Conservation (phyloP, 2,113 vertebrate species). For the Origma solitaria region DNA sequence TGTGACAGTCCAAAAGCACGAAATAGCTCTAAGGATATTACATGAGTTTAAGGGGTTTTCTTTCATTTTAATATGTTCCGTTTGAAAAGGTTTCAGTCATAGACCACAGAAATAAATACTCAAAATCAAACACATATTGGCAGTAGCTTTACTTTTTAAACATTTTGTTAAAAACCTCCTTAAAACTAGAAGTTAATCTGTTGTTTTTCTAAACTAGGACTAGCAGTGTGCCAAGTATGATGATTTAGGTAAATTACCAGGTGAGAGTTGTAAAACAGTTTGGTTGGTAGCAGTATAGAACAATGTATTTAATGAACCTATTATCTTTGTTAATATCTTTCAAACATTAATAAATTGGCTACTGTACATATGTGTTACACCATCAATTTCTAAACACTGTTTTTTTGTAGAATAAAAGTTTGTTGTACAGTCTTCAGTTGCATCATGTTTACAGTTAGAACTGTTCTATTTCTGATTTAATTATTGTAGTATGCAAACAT, state of each 20-base stretch:
- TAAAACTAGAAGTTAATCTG: background rate
- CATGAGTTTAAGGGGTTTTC: background rate
- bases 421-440: constrained; percentile 8
- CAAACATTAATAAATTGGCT: constrained; percentile 39
- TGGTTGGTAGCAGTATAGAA: background rate
- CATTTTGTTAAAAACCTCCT: background rate
- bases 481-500: background rate
- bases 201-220: background rate
- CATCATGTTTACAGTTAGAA: background rate
- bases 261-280: background rate
- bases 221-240: background rate
- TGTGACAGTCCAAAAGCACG: background rate
- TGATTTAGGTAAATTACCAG: background rate
- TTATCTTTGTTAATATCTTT: background rate
- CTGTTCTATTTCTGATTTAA: background rate
- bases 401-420: constrained; percentile 37
- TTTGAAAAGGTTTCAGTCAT: background rate
- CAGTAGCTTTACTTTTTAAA: constrained; percentile 25
- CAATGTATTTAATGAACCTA: background rate
- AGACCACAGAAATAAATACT: background rate
- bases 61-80: background rate
- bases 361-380: constrained; percentile 29
- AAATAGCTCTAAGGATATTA: background rate
- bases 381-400: background rate
- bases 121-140: constrained; percentile 27